Percentiles rank a stretch among this genome's conserved stretches.
Evolutionary conservation across 2,888 invertebrate species (phyloP).

Genomic region (Ophioninae sp.): DNA sequence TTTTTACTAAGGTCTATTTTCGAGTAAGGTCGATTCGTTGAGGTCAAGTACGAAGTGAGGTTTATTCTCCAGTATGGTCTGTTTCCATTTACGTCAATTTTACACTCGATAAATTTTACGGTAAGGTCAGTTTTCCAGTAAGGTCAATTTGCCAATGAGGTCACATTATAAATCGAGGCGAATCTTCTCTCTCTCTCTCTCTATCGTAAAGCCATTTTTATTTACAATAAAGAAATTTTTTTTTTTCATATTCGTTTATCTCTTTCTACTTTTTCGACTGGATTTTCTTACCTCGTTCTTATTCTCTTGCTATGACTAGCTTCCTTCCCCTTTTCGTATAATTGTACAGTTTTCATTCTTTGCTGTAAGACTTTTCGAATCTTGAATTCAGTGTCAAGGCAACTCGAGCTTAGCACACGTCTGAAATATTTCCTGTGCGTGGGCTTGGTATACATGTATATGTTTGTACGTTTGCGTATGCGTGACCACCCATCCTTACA

Average conservation of each 20-base stretch:
- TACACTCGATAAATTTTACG: no score
- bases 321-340: constrained; percentile 13
- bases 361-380: constrained; percentile 15
- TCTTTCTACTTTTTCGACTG: neutral
- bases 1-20: no score
- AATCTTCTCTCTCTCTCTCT: neutral
- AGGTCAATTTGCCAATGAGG: no score
- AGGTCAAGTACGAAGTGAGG: no score
- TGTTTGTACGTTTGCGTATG: constrained; percentile 14
- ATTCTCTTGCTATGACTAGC: constrained; percentile 13
- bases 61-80: no score
- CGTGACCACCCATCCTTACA: constrained; percentile 24
- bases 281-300: constrained; percentile 4
- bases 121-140: no score
- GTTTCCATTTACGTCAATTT: no score
- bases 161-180: no score
- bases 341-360: constrained; percentile 29
- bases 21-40: no score
- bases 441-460: neutral
- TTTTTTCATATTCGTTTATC: no score
- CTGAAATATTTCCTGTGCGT: constrained; percentile 29
- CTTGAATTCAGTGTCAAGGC: constrained; percentile 40
- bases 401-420: constrained; percentile 22
- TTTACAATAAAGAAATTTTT: neutral
- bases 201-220: neutral